Conservation (phyloP, 1,140 invertebrate species). For the Gonatopus flavifemur region DNA sequence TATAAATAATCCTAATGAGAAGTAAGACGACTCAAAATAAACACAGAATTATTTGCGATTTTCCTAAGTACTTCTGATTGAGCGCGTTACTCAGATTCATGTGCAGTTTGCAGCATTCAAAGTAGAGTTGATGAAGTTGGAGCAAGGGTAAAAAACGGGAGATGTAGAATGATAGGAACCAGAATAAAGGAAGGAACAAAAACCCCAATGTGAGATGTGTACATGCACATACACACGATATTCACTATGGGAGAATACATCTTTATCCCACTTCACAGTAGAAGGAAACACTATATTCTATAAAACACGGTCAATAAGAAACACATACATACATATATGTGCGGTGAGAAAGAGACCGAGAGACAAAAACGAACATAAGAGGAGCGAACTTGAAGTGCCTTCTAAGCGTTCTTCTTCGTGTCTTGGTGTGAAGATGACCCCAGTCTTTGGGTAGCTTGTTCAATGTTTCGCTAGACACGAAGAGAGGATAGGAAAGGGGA, state of each 20-base stretch:
- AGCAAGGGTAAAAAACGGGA: background rate
- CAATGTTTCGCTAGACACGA: slow-evolving; percentile 18
- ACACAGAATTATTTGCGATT: background rate
- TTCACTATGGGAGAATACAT: too few relatives aligned
- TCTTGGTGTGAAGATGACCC: background rate
- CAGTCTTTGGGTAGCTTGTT: background rate
- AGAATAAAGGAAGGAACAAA: background rate
- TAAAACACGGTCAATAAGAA: too few relatives aligned
- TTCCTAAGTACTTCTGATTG: background rate
- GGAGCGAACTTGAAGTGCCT: slow-evolving; percentile 2
- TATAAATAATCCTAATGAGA: too few relatives aligned
- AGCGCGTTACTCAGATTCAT: background rate
- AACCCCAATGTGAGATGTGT: too few relatives aligned
- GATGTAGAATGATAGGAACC: background rate
- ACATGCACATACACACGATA: too few relatives aligned
- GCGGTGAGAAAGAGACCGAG: too few relatives aligned
- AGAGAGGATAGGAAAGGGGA: background rate
- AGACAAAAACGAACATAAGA: too few relatives aligned
- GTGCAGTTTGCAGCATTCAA: background rate
- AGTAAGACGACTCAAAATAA: background rate
- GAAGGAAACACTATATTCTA: too few relatives aligned
- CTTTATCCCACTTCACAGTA: too few relatives aligned
- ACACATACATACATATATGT: too few relatives aligned
- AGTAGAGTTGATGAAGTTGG: too few relatives aligned
- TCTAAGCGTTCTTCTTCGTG: slow-evolving; percentile 7